phyloP scores from a whole-genome alignment of 2,888 invertebrate genomes.

The Chouioia cunea region DNA sequence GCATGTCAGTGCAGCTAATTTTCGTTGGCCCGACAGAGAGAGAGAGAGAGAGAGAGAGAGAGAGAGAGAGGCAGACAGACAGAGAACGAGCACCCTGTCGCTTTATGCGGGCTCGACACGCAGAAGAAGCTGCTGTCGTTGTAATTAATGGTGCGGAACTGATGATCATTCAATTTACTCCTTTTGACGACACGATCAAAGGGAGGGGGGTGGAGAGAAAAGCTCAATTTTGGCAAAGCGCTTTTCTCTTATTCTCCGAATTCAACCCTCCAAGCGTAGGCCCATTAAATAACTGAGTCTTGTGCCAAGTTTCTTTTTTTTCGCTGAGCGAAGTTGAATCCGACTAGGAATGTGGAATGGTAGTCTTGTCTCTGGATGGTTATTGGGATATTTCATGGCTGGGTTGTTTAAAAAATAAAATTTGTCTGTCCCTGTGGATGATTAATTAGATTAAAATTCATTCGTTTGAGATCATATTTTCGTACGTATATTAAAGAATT shows the following conservation, averaged over 20 bases:
- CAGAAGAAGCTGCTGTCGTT: slow-evolving; percentile 16
- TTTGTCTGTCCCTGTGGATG: too few relatives aligned
- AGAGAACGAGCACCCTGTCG: not conserved
- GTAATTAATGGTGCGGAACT: slow-evolving; percentile 46
- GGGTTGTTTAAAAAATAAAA: too few relatives aligned
- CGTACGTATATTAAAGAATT: too few relatives aligned
- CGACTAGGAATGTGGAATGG: too few relatives aligned
- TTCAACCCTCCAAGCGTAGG: not conserved
- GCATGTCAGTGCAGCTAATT: too few relatives aligned
- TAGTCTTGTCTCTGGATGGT: too few relatives aligned
- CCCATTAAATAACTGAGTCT: slow-evolving; percentile 13
- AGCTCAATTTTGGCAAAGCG: too few relatives aligned
- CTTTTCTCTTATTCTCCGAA: too few relatives aligned
- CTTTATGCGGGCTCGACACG: not conserved
- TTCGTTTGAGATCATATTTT: too few relatives aligned
- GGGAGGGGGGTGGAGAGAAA: not conserved
- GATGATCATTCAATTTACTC: slow-evolving; percentile 46
- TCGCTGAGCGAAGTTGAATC: too few relatives aligned
- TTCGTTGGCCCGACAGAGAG: slow-evolving; percentile 12
- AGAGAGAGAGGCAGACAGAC: slow-evolving; percentile 7
- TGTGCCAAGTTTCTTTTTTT: slow-evolving; percentile 9
- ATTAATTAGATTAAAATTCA: too few relatives aligned
- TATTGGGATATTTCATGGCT: too few relatives aligned
- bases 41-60: slow-evolving; percentile 14
- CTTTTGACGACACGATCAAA: slow-evolving; percentile 34